Base-by-base conservation (phyloP, 92 coral and sea anemone genomes). In the Scolanthus callimorphus region DNA sequence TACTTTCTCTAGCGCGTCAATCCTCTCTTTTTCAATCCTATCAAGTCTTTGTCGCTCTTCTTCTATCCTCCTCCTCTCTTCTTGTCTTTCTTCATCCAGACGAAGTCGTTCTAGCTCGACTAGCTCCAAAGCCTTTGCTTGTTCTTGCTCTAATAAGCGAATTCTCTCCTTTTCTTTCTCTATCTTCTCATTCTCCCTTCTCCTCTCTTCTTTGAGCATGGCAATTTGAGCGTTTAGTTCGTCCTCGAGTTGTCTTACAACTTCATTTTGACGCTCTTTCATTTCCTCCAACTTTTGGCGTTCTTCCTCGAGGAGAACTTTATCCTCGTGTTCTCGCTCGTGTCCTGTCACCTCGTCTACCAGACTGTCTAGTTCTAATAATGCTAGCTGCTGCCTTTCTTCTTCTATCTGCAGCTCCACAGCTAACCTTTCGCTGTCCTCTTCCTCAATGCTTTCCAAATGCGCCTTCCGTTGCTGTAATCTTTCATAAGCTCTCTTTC, bases 221-320 rank as follows among this genome's bases (percentile, higher is more conserved):
- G 74, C 75, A 37, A 94, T 94, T n/a, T 94, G 99, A 9, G 96
- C 96, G 56, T 84, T 90, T 1, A 94, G 83, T 63, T 94, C 99
- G 28, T 89, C 89, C 47, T 94, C 99, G 11, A 94, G 54, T 41
- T 89, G 91, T 12, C 74, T 66, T 23, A 94, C 83, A 6, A 90
- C 91, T 62, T 84, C 99, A 29, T 76, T 87, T 47, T 94, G 99
- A 21, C 90, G 62, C 27, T 81, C 79, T 59, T 94, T 84, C 81
- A 94, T 90, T 46, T 85, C 86, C 25, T 94, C 89, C 0, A 94
- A 73, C 47, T 94, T 94, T 37, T 57, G 74, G 20, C 77, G 65
- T 41, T 94, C 99, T 43, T 94, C 96, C 10, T 89, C 95, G 45
- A 94, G 76, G 10, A 89, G 85, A 27, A 60, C 79, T 28, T 70